Evolutionary conservation across 2,888 invertebrate genomes (phyloP).

Genomic region (Xylota sylvarum): DNA sequence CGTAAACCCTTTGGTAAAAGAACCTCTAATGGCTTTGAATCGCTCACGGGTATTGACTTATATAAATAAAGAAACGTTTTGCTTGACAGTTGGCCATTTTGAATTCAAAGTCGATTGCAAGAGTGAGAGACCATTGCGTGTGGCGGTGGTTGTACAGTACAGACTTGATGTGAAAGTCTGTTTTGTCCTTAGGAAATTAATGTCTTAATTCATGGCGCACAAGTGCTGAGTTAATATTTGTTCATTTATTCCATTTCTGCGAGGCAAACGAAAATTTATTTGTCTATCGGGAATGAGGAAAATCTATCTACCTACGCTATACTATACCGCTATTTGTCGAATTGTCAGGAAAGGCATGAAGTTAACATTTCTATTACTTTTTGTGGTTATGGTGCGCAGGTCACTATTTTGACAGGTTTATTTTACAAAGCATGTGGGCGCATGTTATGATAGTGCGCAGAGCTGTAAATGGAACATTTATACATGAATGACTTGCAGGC

Average conservation of each 20-base stretch:
- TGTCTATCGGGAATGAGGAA: constrained; percentile 20
- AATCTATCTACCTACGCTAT: constrained; percentile 33
- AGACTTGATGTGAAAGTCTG: constrained; percentile 62
- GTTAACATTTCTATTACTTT: constrained; percentile 66
- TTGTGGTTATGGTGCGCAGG: constrained; percentile 22
- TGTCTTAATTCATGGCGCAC: constrained; percentile 53
- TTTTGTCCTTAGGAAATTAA: constrained; percentile 71
- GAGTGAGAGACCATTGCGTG: constrained; percentile 8
- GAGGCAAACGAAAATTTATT: constrained; percentile 38
- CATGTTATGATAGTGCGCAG: constrained; percentile 28
- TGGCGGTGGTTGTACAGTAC: background rate
- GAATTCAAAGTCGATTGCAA: constrained; percentile 11
- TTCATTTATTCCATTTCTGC: constrained; percentile 44
- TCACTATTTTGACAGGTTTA: constrained; percentile 63
- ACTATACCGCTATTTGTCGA: constrained; percentile 51
- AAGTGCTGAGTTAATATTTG: constrained; percentile 70
- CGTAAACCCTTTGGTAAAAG: constrained; percentile 31
- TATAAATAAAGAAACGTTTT: constrained; percentile 51
- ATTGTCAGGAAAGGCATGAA: constrained; percentile 48
- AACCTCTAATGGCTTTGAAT: constrained; percentile 56
- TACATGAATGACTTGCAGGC: constrained; percentile 6
- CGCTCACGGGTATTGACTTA: constrained; percentile 42
- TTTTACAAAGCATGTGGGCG: constrained; percentile 52
- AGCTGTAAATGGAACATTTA: constrained; percentile 5
- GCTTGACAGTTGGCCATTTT: constrained; percentile 46